These are phyloP conservation scores for Noctua janthina DNA, from an alignment of 2,888 invertebrate species.

Conservation along the genomic window DNA sequence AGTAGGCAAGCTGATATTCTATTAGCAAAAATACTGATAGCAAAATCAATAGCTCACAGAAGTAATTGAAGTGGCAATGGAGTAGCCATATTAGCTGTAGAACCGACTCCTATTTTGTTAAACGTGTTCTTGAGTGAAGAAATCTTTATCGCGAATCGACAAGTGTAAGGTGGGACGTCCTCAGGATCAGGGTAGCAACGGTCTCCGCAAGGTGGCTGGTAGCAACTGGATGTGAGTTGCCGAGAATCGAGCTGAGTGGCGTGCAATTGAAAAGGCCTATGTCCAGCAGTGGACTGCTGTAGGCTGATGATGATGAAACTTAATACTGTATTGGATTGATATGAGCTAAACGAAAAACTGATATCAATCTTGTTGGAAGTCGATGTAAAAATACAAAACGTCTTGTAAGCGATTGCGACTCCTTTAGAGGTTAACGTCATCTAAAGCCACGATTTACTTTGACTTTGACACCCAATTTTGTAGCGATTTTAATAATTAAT, in stretches of 20 bases:
- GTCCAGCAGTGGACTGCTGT: neutral
- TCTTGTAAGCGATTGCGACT: too few relatives aligned
- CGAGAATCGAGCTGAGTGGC: neutral
- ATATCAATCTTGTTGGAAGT: too few relatives aligned
- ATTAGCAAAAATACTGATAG: neutral
- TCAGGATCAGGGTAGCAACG: neutral
- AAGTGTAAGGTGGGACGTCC: neutral
- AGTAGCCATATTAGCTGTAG: neutral
- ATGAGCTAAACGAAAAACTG: too few relatives aligned
- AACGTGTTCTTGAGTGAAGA: neutral
- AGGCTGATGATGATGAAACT: neutral
- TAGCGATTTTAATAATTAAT: too few relatives aligned
- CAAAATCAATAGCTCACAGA: neutral
- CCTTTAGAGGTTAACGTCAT: too few relatives aligned
- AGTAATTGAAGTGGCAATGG: neutral
- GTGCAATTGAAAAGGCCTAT: neutral
- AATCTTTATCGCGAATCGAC: too few relatives aligned
- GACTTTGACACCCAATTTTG: neutral
- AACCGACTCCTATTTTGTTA: neutral
- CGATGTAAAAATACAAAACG: too few relatives aligned
- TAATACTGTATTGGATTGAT: neutral
- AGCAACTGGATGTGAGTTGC: neutral
- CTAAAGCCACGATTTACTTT: neutral
- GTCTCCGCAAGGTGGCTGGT: neutral
- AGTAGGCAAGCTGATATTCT: neutral